phyloP scores from a whole-genome alignment of 2,797 vertebrate genomes.

The Hirundo rustica region DNA sequence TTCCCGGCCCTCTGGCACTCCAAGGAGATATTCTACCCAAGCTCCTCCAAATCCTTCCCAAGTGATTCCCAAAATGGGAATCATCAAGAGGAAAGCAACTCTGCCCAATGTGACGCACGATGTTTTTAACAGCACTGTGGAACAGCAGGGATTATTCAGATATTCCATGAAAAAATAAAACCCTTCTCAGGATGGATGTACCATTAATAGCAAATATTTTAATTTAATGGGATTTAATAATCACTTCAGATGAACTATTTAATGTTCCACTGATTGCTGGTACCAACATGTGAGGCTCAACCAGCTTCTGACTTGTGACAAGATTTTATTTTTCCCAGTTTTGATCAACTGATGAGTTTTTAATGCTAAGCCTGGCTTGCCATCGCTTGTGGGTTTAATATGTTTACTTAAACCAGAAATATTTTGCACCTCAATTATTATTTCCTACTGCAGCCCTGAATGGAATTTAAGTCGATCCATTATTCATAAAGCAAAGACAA shows the following conservation, averaged over 20 bases:
- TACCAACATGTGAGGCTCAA: background rate
- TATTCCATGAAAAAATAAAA: background rate
- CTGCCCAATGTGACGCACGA: background rate
- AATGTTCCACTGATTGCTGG: slow-evolving; percentile 30
- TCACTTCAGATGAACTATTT: slow-evolving; percentile 65
- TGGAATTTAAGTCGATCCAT: slow-evolving; percentile 70
- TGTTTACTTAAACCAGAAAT: slow-evolving; percentile 71
- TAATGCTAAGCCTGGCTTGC: slow-evolving; percentile 40
- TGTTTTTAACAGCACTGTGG: background rate
- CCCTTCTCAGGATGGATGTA: slow-evolving; percentile 15
- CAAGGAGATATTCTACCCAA: background rate
- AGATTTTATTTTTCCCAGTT: slow-evolving; percentile 41
- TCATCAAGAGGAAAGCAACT: background rate
- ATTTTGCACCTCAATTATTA: slow-evolving; percentile 71
- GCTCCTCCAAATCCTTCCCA: background rate
- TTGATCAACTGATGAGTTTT: slow-evolving; percentile 58
- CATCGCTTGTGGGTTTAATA: slow-evolving; percentile 55
- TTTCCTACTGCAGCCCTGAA: slow-evolving; percentile 64
- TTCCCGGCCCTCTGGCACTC: background rate
- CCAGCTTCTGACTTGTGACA: slow-evolving; percentile 37
- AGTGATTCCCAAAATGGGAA: background rate
- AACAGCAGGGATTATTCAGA: slow-evolving; percentile 24
- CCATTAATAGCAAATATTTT: slow-evolving; percentile 57
- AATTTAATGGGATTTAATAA: slow-evolving; percentile 55
- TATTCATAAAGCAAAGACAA: slow-evolving; percentile 77